Evolutionary conservation across 1,140 invertebrate genomes (phyloP).

Genomic region (Lerema accius): DNA sequence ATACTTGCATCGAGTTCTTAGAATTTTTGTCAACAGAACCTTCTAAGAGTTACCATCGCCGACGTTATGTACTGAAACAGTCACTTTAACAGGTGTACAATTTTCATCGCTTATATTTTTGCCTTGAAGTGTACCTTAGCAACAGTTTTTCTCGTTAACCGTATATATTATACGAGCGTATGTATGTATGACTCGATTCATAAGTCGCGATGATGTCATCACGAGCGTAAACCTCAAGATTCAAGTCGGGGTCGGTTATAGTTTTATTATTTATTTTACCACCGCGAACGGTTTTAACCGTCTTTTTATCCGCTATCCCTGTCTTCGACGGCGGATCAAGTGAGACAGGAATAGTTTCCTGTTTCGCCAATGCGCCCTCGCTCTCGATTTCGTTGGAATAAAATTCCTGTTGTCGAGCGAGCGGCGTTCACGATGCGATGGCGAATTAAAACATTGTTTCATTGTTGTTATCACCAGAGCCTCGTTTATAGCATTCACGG

Average conservation of each 20-base stretch:
- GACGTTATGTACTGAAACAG: neutral
- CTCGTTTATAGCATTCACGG: slow-evolving; percentile 25
- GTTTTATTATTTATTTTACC: slow-evolving; percentile 75
- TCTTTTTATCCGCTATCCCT: slow-evolving; percentile 65
- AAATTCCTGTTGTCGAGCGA: slow-evolving; percentile 27
- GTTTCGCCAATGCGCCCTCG: slow-evolving; percentile 60
- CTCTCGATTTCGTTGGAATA: slow-evolving; percentile 45
- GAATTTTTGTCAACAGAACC: neutral
- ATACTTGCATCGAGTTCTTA: neutral
- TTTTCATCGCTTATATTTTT: slow-evolving; percentile 11
- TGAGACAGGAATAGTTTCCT: slow-evolving; percentile 63
- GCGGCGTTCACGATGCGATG: slow-evolving; percentile 1
- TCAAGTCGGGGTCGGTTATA: slow-evolving; percentile 62
- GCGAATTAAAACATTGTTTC: slow-evolving; percentile 29
- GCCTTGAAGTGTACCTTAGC: slow-evolving; percentile 47
- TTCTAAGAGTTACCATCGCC: neutral
- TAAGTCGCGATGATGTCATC: slow-evolving; percentile 77
- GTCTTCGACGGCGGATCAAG: slow-evolving; percentile 44
- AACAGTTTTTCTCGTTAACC: slow-evolving; percentile 48
- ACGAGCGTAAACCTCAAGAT: slow-evolving; percentile 46
- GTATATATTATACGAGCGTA: slow-evolving; percentile 35
- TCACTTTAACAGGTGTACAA: slow-evolving; percentile 3
- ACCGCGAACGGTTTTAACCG: slow-evolving; percentile 69
- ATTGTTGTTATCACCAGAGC: slow-evolving; percentile 18
- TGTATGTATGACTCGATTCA: slow-evolving; percentile 65